These are phyloP conservation scores for Aulostomus chinensis DNA, from an alignment of 2,797 vertebrate genomes.

Conservation along the genomic window DNA sequence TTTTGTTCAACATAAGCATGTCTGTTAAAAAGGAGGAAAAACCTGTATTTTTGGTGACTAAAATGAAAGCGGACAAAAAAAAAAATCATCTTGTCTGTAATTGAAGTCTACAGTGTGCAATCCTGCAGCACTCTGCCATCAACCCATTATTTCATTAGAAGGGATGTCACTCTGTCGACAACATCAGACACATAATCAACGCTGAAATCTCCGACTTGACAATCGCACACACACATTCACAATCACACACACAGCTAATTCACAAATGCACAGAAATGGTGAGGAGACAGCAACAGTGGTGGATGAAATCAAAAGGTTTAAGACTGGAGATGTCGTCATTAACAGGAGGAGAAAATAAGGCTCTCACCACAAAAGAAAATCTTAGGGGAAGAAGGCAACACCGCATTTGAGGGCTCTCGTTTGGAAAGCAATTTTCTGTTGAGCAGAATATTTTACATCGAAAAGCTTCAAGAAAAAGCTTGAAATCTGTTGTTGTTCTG, in stretches of 20 bases:
- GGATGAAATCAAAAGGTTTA: slow-evolving; percentile 55
- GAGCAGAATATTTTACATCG: slow-evolving; percentile 1
- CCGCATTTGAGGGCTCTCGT: slow-evolving; percentile 3
- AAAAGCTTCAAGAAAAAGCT: slow-evolving; percentile 6
- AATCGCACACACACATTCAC: slow-evolving; percentile 10
- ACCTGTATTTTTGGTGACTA: slow-evolving; percentile 40
- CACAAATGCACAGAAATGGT: slow-evolving; percentile 24
- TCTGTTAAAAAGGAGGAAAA: slow-evolving; percentile 59
- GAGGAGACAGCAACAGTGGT: slow-evolving; percentile 15
- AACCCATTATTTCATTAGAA: slow-evolving; percentile 82
- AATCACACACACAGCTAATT: slow-evolving; percentile 6
- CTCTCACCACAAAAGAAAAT: slow-evolving; percentile 39
- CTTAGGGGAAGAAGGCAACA: neutral
- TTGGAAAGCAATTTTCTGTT: slow-evolving; percentile 14
- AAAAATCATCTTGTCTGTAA: slow-evolving; percentile 69
- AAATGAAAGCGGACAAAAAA: slow-evolving; percentile 38
- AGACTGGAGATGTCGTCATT: slow-evolving; percentile 24
- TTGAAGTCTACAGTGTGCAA: slow-evolving; percentile 78
- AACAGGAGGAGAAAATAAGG: slow-evolving; percentile 30
- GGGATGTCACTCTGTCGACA: slow-evolving; percentile 70
- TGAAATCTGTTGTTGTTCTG: slow-evolving; percentile 12
- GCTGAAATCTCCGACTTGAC: slow-evolving; percentile 48
- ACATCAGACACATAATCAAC: slow-evolving; percentile 74
- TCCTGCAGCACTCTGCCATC: slow-evolving; percentile 66
- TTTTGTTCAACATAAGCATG: slow-evolving; percentile 55